Evolutionary conservation across 1,140 invertebrate genomes (phyloP).

Genomic region (Tigriopus japonicus): DNA sequence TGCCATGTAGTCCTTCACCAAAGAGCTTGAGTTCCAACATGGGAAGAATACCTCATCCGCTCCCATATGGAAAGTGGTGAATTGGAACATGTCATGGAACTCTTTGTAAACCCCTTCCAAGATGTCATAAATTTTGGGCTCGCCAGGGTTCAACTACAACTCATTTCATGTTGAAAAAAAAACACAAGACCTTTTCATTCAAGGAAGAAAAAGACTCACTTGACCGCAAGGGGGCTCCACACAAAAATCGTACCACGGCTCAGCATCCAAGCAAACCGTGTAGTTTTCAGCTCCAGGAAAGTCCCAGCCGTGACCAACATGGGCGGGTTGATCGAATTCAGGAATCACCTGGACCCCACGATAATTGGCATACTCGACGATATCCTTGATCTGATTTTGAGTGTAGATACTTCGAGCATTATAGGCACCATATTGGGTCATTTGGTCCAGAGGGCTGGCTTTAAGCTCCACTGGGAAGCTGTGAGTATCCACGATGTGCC

Average conservation of each 20-base stretch:
- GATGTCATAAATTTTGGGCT: constrained; percentile 47
- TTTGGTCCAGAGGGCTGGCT: constrained; percentile 35
- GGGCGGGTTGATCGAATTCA: constrained; percentile 69
- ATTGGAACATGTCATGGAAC: constrained; percentile 16
- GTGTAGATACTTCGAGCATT: constrained; percentile 34
- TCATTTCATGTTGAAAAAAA: no score
- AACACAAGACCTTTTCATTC: no score
- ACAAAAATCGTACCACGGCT: constrained; percentile 39
- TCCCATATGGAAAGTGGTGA: constrained; percentile 58
- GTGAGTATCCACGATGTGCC: constrained; percentile 70
- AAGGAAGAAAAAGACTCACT: constrained; percentile 8
- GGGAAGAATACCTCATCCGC: constrained; percentile 56
- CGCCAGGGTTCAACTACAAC: constrained; percentile 44
- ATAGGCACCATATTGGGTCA: constrained; percentile 52
- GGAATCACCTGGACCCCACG: constrained; percentile 55
- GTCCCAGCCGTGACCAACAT: constrained; percentile 74
- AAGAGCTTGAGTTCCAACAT: constrained; percentile 52
- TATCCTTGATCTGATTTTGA: constrained; percentile 41
- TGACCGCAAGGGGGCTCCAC: constrained; percentile 73
- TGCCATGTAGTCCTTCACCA: constrained; percentile 45
- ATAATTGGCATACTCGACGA: constrained; percentile 45
- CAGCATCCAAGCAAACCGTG: constrained; percentile 32
- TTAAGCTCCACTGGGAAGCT: constrained; percentile 57
- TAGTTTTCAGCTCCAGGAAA: constrained; percentile 35
- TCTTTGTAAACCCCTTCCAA: constrained; percentile 17